Evolutionary conservation across 2,113 vertebrate species (phyloP), one percentile per base, ranked within the genome.

Genomic region (Trinectes maculatus): DNA sequence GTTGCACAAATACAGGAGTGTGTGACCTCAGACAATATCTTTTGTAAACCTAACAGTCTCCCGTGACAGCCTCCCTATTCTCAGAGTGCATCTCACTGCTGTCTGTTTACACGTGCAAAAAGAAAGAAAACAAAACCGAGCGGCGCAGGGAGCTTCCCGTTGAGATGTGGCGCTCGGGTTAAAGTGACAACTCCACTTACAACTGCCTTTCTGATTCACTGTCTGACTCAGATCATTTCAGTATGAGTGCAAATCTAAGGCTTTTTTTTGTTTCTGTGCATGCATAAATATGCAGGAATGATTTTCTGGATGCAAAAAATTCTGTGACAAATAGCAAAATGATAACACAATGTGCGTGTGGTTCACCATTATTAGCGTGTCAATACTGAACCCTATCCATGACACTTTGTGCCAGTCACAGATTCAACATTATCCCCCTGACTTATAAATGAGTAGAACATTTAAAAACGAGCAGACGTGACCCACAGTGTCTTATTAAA

Each of bases 141-240:
- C 16, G 59, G 56, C 19, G 62, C n/a, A 31, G 6, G 19, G 10
- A 31, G 48, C 57, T 47, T 62, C 49, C 61, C 19, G 4, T 10
- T 3, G 62, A 64, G 74, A 73, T 0, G 68, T 1, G 2, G 61
- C 8, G 4, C 12, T 1, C 24, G 24, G 36, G 34, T 33, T 7
- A 16, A 56, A 71, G 48, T 36, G 73, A 77, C 11, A 37, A 22
- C 61, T 80, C 68, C 74, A 62, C 76, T 76, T 53, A 76, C 31
- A 82, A 86, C 79, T 58, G 36, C 5, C 51, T 46, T 16, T 60
- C 56, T 59, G 69, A 67, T 31, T 79, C 61, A 44, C 39, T 0
- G 31, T 21, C 48, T 43, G 5, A 13, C 39, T 21, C 55, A 56
- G 24, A 61, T 12, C n/a, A 33, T 48, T 36, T 3, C 10, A 25